phyloP scores from a whole-genome alignment of 2,113 vertebrate species.

The Catharus bicknelli region DNA sequence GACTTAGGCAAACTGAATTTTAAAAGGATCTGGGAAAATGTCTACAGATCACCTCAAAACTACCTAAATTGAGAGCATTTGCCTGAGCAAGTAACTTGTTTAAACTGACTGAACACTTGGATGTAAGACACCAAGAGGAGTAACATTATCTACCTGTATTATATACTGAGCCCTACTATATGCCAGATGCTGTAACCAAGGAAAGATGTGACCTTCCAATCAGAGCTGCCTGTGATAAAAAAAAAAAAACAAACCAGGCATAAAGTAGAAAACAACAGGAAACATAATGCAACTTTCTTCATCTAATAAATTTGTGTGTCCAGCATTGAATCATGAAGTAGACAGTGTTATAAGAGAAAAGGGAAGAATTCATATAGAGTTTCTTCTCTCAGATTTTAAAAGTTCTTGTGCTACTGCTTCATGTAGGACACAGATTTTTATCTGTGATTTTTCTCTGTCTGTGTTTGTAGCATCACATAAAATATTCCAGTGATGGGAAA shows the following conservation, averaged over 20 bases:
- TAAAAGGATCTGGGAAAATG: neutral
- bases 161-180: no score
- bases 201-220: neutral
- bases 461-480: neutral
- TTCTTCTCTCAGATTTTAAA: neutral
- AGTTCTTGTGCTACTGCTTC: neutral
- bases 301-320: neutral
- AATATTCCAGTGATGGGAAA: neutral
- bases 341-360: neutral
- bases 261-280: neutral
- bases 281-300: neutral
- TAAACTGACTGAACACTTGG: neutral
- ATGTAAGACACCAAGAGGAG: neutral
- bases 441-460: neutral
- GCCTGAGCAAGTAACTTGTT: neutral
- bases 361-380: neutral
- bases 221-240: neutral
- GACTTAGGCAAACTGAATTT: neutral
- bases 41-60: neutral
- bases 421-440: neutral
- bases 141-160: neutral
- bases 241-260: no score
- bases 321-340: neutral
- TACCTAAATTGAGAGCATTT: neutral
- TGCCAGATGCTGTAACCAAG: neutral